A percentile compares a stretch with the other conserved stretches of the same genome.
phyloP scores from a whole-genome alignment of 1,140 invertebrate species.

The Periplaneta americana region DNA sequence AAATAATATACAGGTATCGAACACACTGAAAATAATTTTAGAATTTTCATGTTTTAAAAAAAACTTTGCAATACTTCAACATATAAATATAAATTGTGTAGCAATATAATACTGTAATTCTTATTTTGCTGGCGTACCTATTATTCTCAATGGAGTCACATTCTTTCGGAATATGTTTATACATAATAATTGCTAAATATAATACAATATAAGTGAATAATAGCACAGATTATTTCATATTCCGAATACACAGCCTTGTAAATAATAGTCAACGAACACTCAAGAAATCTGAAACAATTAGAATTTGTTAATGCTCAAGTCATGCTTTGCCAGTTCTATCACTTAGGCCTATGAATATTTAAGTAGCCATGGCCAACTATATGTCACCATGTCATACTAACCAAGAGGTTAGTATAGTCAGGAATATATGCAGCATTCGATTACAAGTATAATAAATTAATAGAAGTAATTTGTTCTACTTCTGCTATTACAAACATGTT shows the following conservation, averaged over 20 bases:
- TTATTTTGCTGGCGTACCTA: too few species aligned
- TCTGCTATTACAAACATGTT: too few species aligned
- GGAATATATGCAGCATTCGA: not conserved
- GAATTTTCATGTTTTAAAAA: too few species aligned
- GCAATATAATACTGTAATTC: too few species aligned
- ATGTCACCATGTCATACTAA: not conserved
- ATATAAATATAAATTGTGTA: too few species aligned
- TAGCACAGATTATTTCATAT: not conserved
- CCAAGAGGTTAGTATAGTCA: not conserved
- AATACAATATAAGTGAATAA: not conserved
- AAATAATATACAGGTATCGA: too few species aligned
- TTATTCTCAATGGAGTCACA: not conserved
- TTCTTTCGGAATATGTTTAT: not conserved
- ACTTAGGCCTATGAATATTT: not conserved
- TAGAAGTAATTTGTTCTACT: too few species aligned
- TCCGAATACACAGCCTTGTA: not conserved
- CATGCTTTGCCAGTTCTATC: too few species aligned
- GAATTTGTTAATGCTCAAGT: not conserved
- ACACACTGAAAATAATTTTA: too few species aligned
- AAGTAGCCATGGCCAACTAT: not conserved
- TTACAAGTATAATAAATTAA: too few species aligned
- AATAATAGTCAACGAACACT: not conserved
- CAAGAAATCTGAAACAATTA: not conserved
- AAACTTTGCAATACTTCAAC: too few species aligned
- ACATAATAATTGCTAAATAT: not conserved